Conservation (phyloP, 2,888 invertebrate genomes). For the Noctua janthina region DNA sequence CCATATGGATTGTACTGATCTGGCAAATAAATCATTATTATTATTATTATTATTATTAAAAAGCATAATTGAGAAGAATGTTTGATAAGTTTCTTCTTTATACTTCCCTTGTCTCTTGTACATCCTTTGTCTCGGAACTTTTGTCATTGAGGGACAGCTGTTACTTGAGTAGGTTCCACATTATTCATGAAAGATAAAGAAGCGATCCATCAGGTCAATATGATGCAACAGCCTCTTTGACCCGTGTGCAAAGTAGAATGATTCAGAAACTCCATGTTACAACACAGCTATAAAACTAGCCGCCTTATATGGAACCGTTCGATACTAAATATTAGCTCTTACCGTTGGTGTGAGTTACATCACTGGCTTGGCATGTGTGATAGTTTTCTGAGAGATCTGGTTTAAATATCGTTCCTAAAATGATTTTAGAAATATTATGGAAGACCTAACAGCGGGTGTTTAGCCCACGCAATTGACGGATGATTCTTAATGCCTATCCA, state of each 20-base stretch:
- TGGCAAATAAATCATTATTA: too few relatives aligned
- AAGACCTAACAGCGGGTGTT: not conserved
- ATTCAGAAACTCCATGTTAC: slow-evolving; percentile 53
- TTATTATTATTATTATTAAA: too few relatives aligned
- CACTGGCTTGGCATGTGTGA: slow-evolving; percentile 40
- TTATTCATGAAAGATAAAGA: slow-evolving; percentile 15
- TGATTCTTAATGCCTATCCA: not conserved
- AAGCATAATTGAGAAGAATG: not conserved
- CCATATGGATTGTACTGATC: too few relatives aligned
- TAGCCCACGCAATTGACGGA: slow-evolving; percentile 1
- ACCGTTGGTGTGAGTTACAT: slow-evolving; percentile 43
- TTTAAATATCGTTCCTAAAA: slow-evolving; percentile 17
- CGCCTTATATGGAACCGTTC: slow-evolving; percentile 35
- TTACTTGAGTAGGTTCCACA: slow-evolving; percentile 6
- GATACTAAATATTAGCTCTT: slow-evolving; percentile 35
- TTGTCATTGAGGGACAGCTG: not conserved
- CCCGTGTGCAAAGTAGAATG: slow-evolving; percentile 64
- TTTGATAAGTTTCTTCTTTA: not conserved
- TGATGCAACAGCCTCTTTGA: slow-evolving; percentile 53
- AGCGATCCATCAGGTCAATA: slow-evolving; percentile 32
- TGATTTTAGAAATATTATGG: slow-evolving; percentile 5
- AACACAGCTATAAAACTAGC: slow-evolving; percentile 45
- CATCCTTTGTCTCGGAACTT: not conserved
- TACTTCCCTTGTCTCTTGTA: not conserved
- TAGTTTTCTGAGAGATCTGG: slow-evolving; percentile 26